phyloP scores from a whole-genome alignment of 2,797 vertebrate genomes.

The Morus bassanus region DNA sequence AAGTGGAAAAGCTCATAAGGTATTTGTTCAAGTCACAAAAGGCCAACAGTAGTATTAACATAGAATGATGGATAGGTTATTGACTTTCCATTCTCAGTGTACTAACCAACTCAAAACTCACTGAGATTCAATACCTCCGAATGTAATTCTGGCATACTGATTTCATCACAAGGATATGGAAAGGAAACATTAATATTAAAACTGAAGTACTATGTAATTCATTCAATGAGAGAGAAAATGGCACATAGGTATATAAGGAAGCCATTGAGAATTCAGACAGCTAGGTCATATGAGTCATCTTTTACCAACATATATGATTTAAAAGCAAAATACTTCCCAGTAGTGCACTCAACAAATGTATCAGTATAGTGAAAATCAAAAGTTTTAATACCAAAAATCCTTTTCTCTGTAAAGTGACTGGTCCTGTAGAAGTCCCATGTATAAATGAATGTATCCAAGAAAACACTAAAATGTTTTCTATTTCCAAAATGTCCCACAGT shows the following conservation, averaged over 20 bases:
- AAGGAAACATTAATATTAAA: neutral
- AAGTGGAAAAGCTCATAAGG: neutral
- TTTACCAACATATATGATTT: neutral
- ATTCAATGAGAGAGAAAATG: neutral
- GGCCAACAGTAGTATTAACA: neutral
- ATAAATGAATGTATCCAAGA: neutral
- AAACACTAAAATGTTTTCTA: neutral
- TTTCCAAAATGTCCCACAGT: neutral
- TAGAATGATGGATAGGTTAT: neutral
- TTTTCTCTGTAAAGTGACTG: neutral
- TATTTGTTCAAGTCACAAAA: neutral
- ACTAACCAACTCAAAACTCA: neutral
- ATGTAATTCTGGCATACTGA: neutral
- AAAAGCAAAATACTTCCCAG: neutral
- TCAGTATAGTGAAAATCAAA: neutral
- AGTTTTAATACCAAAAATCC: neutral
- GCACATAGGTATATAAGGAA: neutral
- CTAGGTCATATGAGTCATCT: neutral
- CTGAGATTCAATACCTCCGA: neutral
- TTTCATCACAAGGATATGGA: neutral
- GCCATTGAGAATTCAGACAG: neutral
- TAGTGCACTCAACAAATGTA: neutral
- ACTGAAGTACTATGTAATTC: neutral
- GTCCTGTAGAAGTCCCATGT: neutral
- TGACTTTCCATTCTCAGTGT: neutral